A percentile compares a stretch with the other conserved stretches of the same genome.
These are phyloP conservation scores for Lypha dubia DNA, from an alignment of 2,888 invertebrate genomes.

Conservation along the genomic window DNA sequence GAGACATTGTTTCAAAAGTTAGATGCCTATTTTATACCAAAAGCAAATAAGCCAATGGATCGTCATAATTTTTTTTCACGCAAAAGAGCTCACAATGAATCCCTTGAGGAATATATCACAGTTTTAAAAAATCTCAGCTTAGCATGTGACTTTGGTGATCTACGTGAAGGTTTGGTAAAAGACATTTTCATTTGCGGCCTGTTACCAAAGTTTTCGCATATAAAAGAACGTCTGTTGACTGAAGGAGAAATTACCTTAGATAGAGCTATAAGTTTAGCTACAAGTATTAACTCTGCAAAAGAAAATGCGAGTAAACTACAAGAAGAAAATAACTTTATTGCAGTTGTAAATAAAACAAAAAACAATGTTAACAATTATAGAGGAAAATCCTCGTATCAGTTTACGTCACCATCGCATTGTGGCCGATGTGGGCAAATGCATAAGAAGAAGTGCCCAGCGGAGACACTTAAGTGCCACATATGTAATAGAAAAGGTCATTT, in stretches of 20 bases:
- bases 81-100: too few species aligned
- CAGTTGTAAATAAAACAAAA: conserved; percentile 1
- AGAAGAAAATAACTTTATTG: conserved; percentile 27
- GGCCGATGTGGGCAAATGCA: too few species aligned
- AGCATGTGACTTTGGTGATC: too few species aligned
- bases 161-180: too few species aligned
- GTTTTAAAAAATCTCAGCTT: too few species aligned
- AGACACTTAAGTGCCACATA: too few species aligned
- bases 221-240: conserved; percentile 10
- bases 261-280: conserved; percentile 4
- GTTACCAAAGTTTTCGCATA: neutral
- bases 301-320: conserved; percentile 20
- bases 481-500: too few species aligned
- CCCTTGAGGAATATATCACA: too few species aligned
- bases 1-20: neutral
- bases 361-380: neutral
- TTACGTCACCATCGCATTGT: neutral
- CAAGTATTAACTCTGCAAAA: conserved; percentile 14
- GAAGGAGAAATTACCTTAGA: neutral
- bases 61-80: too few species aligned
- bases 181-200: too few species aligned
- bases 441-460: too few species aligned
- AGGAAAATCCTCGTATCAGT: neutral
- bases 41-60: too few species aligned
- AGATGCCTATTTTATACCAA: conserved; percentile 61